Evolutionary conservation across 2,797 vertebrate species (phyloP).

Genomic region (Sciurus carolinensis): DNA sequence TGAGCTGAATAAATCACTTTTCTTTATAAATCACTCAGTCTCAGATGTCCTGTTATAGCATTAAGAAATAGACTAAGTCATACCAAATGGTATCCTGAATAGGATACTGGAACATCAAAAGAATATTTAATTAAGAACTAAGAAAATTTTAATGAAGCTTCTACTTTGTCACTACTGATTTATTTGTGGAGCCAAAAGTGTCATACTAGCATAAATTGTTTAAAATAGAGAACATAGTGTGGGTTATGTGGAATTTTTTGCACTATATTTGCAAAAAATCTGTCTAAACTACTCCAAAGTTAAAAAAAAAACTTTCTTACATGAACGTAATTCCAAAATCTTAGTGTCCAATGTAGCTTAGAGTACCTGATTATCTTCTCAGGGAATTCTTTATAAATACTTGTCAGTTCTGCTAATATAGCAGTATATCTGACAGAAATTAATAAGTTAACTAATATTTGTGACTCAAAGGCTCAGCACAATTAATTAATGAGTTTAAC

Average conservation of each 20-base stretch:
- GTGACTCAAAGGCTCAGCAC: background rate
- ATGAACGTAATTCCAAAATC: background rate
- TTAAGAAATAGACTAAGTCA: background rate
- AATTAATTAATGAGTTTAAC: background rate
- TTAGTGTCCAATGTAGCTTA: background rate
- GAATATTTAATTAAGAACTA: background rate
- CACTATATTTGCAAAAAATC: background rate
- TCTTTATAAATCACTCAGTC: background rate
- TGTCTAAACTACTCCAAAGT: background rate
- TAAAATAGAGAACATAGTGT: too few species aligned
- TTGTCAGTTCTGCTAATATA: background rate
- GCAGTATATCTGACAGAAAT: background rate
- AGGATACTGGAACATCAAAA: background rate
- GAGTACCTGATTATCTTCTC: background rate
- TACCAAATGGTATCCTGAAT: background rate
- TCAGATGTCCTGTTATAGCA: background rate
- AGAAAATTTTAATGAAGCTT: background rate
- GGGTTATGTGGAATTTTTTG: fast-evolving
- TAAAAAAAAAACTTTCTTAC: background rate
- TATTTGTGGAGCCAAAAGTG: fast-evolving
- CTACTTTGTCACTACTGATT: background rate
- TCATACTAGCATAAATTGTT: background rate
- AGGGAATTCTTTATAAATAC: background rate
- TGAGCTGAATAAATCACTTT: too few species aligned
- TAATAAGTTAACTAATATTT: background rate